These are phyloP conservation scores for Polymixis flavicincta DNA, from an alignment of 2,888 invertebrate species.

Conservation along the genomic window DNA sequence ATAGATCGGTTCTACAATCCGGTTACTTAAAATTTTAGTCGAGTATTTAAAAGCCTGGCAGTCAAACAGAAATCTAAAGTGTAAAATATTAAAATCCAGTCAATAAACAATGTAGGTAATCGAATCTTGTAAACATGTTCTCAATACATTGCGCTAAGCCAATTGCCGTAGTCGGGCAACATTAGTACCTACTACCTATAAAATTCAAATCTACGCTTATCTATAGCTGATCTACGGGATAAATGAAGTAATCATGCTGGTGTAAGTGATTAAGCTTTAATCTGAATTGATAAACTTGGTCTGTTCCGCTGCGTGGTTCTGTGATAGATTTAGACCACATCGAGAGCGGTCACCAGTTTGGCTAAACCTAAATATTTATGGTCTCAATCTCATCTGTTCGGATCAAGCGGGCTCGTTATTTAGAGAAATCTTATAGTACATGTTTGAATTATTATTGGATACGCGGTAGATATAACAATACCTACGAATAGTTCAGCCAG, in stretches of 20 bases:
- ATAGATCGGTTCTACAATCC: neutral
- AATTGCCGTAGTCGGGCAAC: conserved; percentile 27
- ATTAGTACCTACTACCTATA: conserved; percentile 26
- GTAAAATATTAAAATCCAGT: conserved; percentile 30
- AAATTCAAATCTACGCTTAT: conserved; percentile 57
- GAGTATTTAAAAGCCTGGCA: neutral
- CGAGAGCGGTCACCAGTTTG: conserved; percentile 7
- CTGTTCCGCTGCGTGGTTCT: conserved; percentile 18
- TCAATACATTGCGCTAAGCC: conserved; percentile 28
- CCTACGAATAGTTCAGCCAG: conserved; percentile 16
- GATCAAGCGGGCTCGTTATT: conserved; percentile 10
- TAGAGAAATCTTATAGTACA: neutral
- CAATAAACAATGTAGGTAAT: conserved; percentile 38
- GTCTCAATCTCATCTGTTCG: conserved; percentile 7
- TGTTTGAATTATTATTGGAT: neutral
- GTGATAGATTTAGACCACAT: conserved; percentile 22
- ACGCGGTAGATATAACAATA: neutral
- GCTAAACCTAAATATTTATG: conserved; percentile 46
- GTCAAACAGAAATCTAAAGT: conserved; percentile 15
- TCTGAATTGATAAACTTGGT: conserved; percentile 50
- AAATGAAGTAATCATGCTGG: conserved; percentile 58
- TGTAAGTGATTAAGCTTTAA: conserved; percentile 58
- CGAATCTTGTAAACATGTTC: conserved; percentile 43
- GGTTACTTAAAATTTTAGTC: conserved; percentile 10
- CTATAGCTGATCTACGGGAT: conserved; percentile 53